These are phyloP conservation scores for Catostylus mosaicus DNA, from an alignment of 30 jellyfish, hydroid and myxozoan genomes.

Conservation along the genomic window DNA sequence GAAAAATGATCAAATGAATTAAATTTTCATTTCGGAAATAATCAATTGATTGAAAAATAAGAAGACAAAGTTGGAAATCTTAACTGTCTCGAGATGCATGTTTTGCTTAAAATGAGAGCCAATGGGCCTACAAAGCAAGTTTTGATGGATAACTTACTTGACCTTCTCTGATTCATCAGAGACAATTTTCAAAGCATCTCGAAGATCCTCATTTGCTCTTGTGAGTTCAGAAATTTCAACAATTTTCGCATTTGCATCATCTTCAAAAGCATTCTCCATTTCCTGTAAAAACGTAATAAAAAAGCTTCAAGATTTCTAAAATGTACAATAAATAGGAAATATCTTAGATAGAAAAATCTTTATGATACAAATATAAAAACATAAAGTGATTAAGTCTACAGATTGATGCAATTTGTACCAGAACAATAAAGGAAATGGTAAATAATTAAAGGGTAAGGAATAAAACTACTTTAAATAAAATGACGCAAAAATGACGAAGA, in stretches of 20 bases:
- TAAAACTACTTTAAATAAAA: background rate
- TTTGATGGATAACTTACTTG: slow-evolving; percentile 55
- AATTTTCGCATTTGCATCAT: slow-evolving; percentile 54
- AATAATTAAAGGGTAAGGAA: background rate
- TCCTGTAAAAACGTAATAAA: slow-evolving; percentile 12
- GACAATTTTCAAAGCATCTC: slow-evolving; percentile 56
- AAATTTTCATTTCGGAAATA: too few species aligned
- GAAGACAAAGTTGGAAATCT: too few species aligned
- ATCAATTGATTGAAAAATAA: too few species aligned
- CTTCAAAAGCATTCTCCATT: slow-evolving; percentile 73
- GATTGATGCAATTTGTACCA: background rate
- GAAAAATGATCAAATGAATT: too few species aligned
- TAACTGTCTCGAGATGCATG: too few species aligned
- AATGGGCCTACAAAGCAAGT: too few species aligned
- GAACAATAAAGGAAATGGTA: background rate
- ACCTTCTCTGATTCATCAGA: slow-evolving; percentile 45
- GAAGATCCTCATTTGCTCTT: slow-evolving; percentile 45
- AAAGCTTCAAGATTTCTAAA: background rate
- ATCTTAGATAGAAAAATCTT: too few species aligned
- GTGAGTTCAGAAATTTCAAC: slow-evolving; percentile 46
- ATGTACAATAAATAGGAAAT: too few species aligned
- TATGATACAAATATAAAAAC: too few species aligned
- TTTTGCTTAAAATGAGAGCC: too few species aligned
- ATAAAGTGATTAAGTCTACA: background rate
- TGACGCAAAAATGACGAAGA: background rate